phyloP scores from a whole-genome alignment of 1,140 invertebrate species.

The Lucilia sericata region DNA sequence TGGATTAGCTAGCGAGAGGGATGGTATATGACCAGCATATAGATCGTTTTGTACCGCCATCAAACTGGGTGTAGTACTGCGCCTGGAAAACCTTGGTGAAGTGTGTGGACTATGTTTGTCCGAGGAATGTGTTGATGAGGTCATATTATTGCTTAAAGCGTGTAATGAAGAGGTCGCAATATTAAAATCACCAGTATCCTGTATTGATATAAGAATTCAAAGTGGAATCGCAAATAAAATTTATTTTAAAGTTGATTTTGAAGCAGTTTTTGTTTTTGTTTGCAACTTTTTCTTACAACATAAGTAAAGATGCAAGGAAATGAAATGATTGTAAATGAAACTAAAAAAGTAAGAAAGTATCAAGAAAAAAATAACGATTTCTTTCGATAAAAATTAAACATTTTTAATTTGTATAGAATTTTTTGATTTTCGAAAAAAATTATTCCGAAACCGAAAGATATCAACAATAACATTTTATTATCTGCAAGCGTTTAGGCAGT shows the following conservation, averaged over 20 bases:
- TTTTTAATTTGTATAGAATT: too few relatives aligned
- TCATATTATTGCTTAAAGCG: slow-evolving; percentile 67
- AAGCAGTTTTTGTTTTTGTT: too few relatives aligned
- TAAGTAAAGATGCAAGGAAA: not conserved
- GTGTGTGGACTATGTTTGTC: slow-evolving; percentile 68
- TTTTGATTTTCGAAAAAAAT: too few relatives aligned
- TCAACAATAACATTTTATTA: too few relatives aligned
- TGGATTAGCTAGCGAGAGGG: slow-evolving; percentile 35
- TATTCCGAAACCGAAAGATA: too few relatives aligned
- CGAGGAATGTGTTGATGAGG: slow-evolving; percentile 54
- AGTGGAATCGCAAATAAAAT: slow-evolving; percentile 28
- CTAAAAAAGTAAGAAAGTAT: too few relatives aligned
- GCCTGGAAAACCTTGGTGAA: slow-evolving; percentile 61
- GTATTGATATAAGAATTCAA: slow-evolving; percentile 46
- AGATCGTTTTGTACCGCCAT: slow-evolving; percentile 66
- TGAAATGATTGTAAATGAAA: too few relatives aligned
- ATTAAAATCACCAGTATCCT: slow-evolving; percentile 74
- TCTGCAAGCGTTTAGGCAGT: too few relatives aligned
- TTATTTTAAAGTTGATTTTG: not conserved
- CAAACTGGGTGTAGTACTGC: slow-evolving; percentile 65
- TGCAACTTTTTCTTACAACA: not conserved
- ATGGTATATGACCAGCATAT: slow-evolving; percentile 56
- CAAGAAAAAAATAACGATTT: too few relatives aligned
- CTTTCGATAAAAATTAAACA: too few relatives aligned
- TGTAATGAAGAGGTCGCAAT: slow-evolving; percentile 73